Percentiles rank a stretch among this genome's conserved stretches.
phyloP scores from a whole-genome alignment of 2,797 vertebrate genomes.

The Poeciliopsis infans region DNA sequence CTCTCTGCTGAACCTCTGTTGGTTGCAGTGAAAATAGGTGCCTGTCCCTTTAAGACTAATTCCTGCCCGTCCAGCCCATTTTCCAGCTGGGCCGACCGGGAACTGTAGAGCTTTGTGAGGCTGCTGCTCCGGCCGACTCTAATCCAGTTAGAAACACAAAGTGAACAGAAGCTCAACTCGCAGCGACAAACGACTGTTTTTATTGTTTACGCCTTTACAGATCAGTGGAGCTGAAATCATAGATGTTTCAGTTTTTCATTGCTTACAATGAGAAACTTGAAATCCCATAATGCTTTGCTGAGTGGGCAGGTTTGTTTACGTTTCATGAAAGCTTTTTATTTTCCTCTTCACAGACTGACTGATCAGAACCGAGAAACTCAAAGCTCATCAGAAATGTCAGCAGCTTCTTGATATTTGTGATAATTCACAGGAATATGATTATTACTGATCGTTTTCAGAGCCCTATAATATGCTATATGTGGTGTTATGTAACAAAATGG shows the following conservation, averaged over 20 bases:
- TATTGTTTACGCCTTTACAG: background rate
- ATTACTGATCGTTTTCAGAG: background rate
- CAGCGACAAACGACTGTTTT: conserved; percentile 5
- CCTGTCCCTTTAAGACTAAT: background rate
- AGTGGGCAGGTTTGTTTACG: background rate
- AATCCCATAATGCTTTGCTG: background rate
- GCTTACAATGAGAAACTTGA: background rate
- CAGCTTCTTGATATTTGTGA: background rate
- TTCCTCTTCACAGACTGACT: background rate
- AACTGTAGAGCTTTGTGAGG: conserved; percentile 51
- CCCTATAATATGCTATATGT: no score
- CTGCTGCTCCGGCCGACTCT: conserved; percentile 30
- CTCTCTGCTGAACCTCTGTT: no score
- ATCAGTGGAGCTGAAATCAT: background rate
- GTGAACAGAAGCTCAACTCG: conserved; percentile 31
- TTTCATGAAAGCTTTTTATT: background rate
- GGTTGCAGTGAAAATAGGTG: background rate
- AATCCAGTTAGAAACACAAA: conserved; percentile 58
- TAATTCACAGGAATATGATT: background rate
- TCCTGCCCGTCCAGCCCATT: conserved; percentile 56
- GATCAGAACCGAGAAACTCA: background rate
- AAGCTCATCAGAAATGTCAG: background rate
- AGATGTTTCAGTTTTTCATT: background rate
- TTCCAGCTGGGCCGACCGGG: conserved; percentile 32
- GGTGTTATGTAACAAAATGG: background rate